Conservation (phyloP, 2,888 invertebrate genomes). For the Strigamia maritima region DNA sequence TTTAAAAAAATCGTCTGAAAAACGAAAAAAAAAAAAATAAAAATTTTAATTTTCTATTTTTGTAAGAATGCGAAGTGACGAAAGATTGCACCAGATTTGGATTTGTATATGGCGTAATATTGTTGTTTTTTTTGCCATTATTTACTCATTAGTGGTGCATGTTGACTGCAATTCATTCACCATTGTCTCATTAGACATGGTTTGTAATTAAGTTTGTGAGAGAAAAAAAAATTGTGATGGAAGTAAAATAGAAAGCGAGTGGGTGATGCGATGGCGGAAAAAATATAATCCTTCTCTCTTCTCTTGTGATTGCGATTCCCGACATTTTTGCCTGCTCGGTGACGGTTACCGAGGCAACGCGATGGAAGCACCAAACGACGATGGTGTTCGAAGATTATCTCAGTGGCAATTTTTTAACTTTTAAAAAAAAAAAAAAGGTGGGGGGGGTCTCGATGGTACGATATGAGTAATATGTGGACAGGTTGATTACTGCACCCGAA, state of each 20-base stretch:
- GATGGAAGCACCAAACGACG: background rate
- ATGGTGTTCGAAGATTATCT: no score
- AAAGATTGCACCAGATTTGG: background rate
- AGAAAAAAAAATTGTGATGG: background rate
- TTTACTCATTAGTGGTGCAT: constrained; percentile 8
- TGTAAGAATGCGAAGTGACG: background rate
- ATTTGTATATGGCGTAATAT: background rate
- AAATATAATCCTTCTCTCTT: background rate
- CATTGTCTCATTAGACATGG: background rate
- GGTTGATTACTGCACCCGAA: background rate
- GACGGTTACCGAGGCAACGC: background rate
- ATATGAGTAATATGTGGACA: background rate
- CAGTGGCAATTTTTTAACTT: no score
- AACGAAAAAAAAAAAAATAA: background rate
- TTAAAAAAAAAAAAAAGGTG: no score
- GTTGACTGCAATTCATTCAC: constrained; percentile 11
- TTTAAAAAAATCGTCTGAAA: no score
- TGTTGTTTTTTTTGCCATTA: background rate
- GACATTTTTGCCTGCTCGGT: background rate
- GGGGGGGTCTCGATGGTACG: background rate
- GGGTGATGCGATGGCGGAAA: background rate
- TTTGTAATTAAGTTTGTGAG: background rate
- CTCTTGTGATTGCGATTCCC: constrained; percentile 14
- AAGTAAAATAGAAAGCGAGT: no score
- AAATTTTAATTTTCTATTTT: background rate